Percentiles rank a stretch among this genome's conserved stretches.
phyloP scores from a whole-genome alignment of 2,113 vertebrate species.

The Cheilinus undulatus region DNA sequence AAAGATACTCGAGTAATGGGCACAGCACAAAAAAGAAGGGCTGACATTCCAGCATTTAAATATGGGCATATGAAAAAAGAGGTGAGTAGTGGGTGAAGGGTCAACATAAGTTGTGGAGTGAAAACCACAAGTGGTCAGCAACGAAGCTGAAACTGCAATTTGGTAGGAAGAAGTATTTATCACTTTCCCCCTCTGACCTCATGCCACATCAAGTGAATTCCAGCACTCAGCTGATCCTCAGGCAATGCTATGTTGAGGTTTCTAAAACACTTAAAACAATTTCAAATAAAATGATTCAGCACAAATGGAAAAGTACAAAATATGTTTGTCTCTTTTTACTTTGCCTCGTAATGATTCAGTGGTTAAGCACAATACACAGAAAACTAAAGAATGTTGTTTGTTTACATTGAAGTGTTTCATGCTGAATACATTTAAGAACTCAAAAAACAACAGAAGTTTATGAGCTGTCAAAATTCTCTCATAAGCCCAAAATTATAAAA shows the following conservation, averaged over 20 bases:
- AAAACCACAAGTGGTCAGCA: constrained; percentile 43
- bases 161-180: constrained; percentile 27
- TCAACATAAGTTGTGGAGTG: constrained; percentile 1
- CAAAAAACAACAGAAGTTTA: too few relatives aligned
- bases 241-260: constrained; percentile 3
- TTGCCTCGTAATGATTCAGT: neutral
- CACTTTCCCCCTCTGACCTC: constrained; percentile 39
- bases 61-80: neutral
- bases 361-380: neutral
- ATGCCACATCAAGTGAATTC: constrained; percentile 18
- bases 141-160: constrained; percentile 37
- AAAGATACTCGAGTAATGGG: too few relatives aligned
- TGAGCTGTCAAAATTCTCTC: too few relatives aligned
- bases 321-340: neutral
- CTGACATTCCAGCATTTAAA: neutral
- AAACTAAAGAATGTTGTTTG: too few relatives aligned
- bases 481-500: too few relatives aligned
- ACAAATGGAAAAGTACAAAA: neutral
- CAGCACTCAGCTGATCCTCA: neutral
- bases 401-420: too few relatives aligned
- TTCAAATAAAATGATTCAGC: neutral
- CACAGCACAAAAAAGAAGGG: neutral
- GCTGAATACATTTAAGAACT: too few relatives aligned
- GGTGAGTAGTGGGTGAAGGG: neutral
- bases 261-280: constrained; percentile 14